These are phyloP conservation scores for Coenonympha glycerion DNA, from an alignment of 2,888 invertebrate genomes.

Conservation along the genomic window DNA sequence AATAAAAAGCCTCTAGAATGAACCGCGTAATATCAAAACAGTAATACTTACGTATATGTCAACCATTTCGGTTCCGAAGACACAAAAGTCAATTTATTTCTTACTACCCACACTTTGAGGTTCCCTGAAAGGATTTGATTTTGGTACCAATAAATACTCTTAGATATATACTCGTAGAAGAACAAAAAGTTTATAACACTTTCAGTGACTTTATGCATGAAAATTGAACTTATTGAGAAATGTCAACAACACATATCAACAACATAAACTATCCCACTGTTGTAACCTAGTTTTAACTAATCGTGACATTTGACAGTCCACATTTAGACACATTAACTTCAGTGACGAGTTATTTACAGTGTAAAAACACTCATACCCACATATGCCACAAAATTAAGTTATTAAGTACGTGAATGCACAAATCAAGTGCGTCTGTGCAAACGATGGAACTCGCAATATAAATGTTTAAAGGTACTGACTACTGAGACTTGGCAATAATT, in stretches of 20 bases:
- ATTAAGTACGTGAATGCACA: neutral
- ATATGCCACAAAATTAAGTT: neutral
- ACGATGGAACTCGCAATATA: slow-evolving; percentile 2
- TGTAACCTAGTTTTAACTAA: too few species aligned
- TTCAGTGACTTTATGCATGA: too few species aligned
- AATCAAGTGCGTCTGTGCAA: slow-evolving; percentile 3
- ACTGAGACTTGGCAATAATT: slow-evolving; percentile 3
- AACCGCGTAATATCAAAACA: too few species aligned
- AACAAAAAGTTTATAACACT: too few species aligned
- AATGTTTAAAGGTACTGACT: neutral
- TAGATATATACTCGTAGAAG: neutral
- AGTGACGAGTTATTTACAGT: too few species aligned
- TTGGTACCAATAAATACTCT: neutral
- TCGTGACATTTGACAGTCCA: too few species aligned
- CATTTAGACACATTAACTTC: too few species aligned
- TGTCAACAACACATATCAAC: too few species aligned
- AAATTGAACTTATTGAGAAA: neutral
- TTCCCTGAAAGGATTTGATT: neutral
- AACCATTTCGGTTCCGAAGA: slow-evolving; percentile 34
- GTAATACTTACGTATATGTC: slow-evolving; percentile 43
- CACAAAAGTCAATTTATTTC: neutral
- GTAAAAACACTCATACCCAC: neutral
- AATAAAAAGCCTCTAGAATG: too few species aligned
- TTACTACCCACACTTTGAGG: slow-evolving; percentile 1
- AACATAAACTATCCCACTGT: too few species aligned